Conservation (phyloP, 2,113 vertebrate genomes). For the Columba livia region DNA sequence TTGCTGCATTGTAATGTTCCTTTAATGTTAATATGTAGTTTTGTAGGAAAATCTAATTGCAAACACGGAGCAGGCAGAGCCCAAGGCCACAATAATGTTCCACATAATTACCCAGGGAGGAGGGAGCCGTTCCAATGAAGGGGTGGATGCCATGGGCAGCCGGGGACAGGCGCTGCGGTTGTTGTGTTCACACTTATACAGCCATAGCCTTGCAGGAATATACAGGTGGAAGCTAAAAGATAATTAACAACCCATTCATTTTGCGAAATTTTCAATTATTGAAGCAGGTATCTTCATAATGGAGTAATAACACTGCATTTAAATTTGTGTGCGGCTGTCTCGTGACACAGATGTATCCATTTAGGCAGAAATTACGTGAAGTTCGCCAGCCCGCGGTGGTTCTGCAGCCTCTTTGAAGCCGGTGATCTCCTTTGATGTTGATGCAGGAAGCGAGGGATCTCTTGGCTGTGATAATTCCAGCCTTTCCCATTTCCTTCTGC, state of each 20-base stretch:
- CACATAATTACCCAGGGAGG: constrained; percentile 28
- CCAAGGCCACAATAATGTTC: constrained; percentile 30
- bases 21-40: constrained; percentile 53
- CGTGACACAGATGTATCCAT: neutral
- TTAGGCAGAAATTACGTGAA: constrained; percentile 29
- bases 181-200: rapidly evolving
- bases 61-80: constrained; percentile 52
- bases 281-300: neutral
- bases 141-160: neutral
- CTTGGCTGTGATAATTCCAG: neutral
- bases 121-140: neutral
- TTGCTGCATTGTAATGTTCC: constrained; percentile 56
- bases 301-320: neutral
- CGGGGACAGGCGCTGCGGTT: neutral
- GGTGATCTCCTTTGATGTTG: constrained; percentile 51
- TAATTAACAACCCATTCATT: constrained; percentile 9
- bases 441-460: neutral
- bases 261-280: neutral
- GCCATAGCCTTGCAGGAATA: neutral
- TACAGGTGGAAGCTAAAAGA: neutral
- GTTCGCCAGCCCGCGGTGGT: constrained; percentile 20
- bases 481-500: neutral
- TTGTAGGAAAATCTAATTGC: constrained; percentile 53
- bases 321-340: constrained; percentile 20
- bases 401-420: constrained; percentile 56